Base-by-base conservation (phyloP, 2,797 vertebrate species). In the Ataeniobius toweri region DNA sequence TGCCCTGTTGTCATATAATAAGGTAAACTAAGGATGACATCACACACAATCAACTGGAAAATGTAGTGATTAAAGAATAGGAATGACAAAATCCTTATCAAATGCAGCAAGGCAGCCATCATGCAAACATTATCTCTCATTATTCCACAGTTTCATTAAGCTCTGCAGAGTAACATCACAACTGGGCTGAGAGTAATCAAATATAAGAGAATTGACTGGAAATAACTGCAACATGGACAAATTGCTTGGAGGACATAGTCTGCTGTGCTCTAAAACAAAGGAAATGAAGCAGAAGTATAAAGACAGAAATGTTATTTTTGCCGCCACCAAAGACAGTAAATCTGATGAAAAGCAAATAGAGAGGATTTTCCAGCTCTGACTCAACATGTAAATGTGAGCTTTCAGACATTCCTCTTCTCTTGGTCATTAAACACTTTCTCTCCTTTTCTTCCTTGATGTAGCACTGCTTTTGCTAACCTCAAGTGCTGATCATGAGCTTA, bases 11-110 rank as follows among this genome's bases (percentile, higher is more conserved):
- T 79, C 77, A 81, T 78, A 88, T 82, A 50, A 85, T 67, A 80
- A 75, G 36, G n/a, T 74, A 85, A 61, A 87, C 82, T 84, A 69
- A 85, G 68, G 76, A 75, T n/a, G 80, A 84, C 76, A 89, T 88
- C 85, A 91, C 75, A 87, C 77, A 80, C 89, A 92, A 91, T 90
- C 90, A 90, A 85, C 63, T 63, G 14, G 36, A 76, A 87, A 82
- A 84, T 80, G 80, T 68, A 51, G 69, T 74, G 88, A 91, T 91
- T 85, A 80, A 71, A 81, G 53, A 83, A 83, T 75, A 78, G 84
- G 87, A 78, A 83, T 71, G 79, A 79, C 59, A 69, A 58, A 65
- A 48, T 68, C 69, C 70, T 84, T 89, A 89, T 88, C 83, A 77
- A 74, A 76, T 16, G 6, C 61, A 76, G 72, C 81, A 78, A 10